Percentiles rank a stretch among this genome's conserved stretches.
These are phyloP conservation scores for Onychomys arenicola DNA, from an alignment of 2,797 vertebrate genomes.

Conservation along the genomic window DNA sequence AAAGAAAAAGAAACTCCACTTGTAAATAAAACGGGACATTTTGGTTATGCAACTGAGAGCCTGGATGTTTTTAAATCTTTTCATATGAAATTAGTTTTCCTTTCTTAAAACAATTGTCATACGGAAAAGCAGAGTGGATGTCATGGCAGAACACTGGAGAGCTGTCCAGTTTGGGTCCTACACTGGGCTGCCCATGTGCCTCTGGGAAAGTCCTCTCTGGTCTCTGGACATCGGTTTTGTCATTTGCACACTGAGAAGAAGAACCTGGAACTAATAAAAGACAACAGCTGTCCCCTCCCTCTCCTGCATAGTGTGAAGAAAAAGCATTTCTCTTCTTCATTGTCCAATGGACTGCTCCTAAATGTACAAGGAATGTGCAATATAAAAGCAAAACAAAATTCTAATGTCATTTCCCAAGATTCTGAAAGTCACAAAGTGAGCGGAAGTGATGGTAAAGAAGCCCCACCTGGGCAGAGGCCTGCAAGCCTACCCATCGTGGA, in stretches of 20 bases:
- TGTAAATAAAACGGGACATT: constrained; percentile 71
- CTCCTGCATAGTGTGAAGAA: not conserved
- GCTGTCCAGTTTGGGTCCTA: too few species aligned
- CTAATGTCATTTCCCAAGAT: not conserved
- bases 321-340: not conserved
- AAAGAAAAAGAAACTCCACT: constrained; percentile 50
- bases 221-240: not conserved
- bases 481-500: not conserved
- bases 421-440: not conserved
- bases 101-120: constrained; percentile 58
- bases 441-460: not conserved
- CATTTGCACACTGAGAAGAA: not conserved
- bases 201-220: not conserved
- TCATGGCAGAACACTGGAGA: too few species aligned
- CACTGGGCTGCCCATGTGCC: not conserved
- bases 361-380: not conserved
- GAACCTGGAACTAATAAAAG: not conserved
- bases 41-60: constrained; percentile 66
- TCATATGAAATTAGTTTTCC: constrained; percentile 63
- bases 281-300: not conserved
- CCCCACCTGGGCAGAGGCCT: not conserved
- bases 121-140: not conserved
- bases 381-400: not conserved
- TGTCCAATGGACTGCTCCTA: not conserved
- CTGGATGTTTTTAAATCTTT: constrained; percentile 63